Percentiles rank a stretch among this genome's conserved stretches.
Evolutionary conservation across 2,888 invertebrate species (phyloP).

Genomic region (Lumbricus terrestris): DNA sequence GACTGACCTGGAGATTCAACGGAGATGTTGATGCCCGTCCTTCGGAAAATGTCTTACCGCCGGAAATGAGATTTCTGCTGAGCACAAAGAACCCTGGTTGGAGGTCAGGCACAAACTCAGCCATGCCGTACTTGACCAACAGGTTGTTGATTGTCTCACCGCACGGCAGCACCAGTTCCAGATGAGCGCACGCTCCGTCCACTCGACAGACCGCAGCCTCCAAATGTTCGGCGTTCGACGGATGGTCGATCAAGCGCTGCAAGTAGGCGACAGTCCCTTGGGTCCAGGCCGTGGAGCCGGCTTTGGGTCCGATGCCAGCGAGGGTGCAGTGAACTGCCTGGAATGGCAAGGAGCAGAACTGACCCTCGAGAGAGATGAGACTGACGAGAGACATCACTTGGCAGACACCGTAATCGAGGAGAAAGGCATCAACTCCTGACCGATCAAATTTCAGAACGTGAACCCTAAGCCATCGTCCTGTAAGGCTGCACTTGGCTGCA

Average conservation of each 20-base stretch:
- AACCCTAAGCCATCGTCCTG: constrained; percentile 23
- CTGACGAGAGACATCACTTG: background rate
- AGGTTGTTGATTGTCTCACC: background rate
- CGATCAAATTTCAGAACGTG: constrained; percentile 3
- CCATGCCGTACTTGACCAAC: background rate
- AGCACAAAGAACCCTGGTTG: background rate
- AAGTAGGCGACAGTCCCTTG: background rate
- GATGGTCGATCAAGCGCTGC: background rate
- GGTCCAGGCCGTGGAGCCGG: background rate
- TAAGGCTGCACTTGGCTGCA: constrained; percentile 8
- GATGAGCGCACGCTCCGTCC: background rate
- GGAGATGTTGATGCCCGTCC: background rate
- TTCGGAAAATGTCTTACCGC: background rate
- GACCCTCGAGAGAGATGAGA: constrained; percentile 21
- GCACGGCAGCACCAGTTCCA: background rate
- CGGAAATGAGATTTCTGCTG: background rate
- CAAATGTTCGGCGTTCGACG: background rate
- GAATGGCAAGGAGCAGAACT: constrained; percentile 21
- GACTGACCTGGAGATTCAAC: background rate
- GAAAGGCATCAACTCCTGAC: background rate
- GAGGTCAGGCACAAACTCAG: background rate
- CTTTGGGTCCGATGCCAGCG: constrained; percentile 13
- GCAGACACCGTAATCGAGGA: constrained; percentile 26
- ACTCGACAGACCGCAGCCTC: background rate
- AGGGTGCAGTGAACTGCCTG: constrained; percentile 25